Percentiles rank a stretch among this genome's conserved stretches.
Evolutionary conservation across 2,888 invertebrate genomes (phyloP).

Genomic region (Synanthedon tipuliformis): DNA sequence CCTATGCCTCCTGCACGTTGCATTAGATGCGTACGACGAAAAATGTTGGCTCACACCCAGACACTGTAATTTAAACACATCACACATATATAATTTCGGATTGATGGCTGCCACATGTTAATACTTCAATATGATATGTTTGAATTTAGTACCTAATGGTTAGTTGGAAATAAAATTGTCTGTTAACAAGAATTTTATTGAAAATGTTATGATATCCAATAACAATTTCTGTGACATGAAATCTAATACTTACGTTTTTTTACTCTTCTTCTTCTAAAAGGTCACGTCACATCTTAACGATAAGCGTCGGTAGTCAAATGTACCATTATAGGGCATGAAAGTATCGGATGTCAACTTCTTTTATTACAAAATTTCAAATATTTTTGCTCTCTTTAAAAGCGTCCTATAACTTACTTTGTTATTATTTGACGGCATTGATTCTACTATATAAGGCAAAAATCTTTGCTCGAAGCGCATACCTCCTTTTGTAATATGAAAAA

Average conservation of each 20-base stretch:
- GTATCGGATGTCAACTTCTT: neutral
- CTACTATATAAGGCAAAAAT: too few species aligned
- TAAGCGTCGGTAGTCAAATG: constrained; percentile 17
- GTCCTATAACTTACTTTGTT: too few species aligned
- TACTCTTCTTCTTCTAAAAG: neutral
- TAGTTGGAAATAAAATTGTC: neutral
- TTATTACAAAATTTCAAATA: neutral
- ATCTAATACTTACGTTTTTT: neutral
- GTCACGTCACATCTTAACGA: constrained; percentile 3
- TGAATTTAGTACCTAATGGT: neutral
- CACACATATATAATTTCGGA: constrained; percentile 4
- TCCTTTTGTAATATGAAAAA: too few species aligned
- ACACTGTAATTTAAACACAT: constrained; percentile 6
- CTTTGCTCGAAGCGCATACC: too few species aligned
- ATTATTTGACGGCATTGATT: too few species aligned
- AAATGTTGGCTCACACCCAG: neutral
- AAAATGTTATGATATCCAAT: too few species aligned
- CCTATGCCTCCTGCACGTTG: too few species aligned
- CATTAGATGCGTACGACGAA: too few species aligned
- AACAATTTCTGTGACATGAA: too few species aligned
- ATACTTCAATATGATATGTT: neutral
- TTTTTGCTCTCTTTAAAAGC: too few species aligned
- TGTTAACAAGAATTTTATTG: neutral
- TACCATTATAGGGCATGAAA: constrained; percentile 15
- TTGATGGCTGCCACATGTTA: constrained; percentile 4